These are phyloP conservation scores for Tipula helvola DNA, from an alignment of 2,888 invertebrate species.

Conservation along the genomic window DNA sequence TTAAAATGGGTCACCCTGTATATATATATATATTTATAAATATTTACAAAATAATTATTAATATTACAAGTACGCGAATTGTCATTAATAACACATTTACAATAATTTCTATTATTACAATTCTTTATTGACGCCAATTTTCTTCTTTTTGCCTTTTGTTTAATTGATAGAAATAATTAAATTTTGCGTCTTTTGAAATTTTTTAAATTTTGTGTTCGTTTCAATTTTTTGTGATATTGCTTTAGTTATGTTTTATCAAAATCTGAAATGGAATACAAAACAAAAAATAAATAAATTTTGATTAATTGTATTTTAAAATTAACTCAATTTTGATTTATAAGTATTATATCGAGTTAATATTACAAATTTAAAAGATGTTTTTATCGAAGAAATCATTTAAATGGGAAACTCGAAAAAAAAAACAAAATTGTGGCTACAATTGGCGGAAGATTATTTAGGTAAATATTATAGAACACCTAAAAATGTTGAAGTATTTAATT, in stretches of 20 bases:
- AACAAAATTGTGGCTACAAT: too few relatives aligned
- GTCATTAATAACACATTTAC: neutral
- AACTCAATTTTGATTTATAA: too few relatives aligned
- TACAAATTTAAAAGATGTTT: neutral
- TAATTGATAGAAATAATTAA: neutral
- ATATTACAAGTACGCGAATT: neutral
- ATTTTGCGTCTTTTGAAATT: neutral
- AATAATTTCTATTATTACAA: neutral
- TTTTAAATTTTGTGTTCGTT: neutral
- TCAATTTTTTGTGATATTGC: neutral
- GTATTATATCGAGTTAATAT: neutral
- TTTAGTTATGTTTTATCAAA: slow-evolving; percentile 6
- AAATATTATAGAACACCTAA: too few relatives aligned
- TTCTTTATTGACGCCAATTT: neutral
- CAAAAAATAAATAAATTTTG: neutral
- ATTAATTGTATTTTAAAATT: too few relatives aligned
- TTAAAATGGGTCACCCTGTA: too few relatives aligned
- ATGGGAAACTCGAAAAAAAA: too few relatives aligned
- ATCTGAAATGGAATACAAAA: neutral
- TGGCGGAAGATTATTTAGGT: too few relatives aligned
- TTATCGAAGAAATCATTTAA: neutral
- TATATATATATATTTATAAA: neutral
- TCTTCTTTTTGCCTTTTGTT: neutral
- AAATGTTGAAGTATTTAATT: too few relatives aligned
- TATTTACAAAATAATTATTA: neutral